Conservation (phyloP, 2,888 invertebrate genomes). For the Eupithecia abbreviata region DNA sequence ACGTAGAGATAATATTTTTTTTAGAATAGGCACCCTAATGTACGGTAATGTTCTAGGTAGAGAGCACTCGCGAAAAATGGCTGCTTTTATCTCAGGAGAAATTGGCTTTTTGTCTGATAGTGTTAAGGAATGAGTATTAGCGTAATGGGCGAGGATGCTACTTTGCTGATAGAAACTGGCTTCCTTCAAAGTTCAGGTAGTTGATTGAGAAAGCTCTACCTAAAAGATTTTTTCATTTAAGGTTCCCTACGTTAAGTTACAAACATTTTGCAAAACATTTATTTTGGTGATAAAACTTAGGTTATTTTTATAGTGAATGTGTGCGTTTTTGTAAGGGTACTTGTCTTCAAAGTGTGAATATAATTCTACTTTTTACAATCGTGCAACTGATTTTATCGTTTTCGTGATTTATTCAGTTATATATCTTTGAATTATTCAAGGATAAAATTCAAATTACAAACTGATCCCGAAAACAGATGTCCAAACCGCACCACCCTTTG, state of each 20-base stretch:
- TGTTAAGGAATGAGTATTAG: constrained; percentile 57
- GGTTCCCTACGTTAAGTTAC: background rate
- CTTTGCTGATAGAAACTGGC: constrained; percentile 43
- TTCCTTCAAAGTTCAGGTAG: constrained; percentile 33
- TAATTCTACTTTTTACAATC: constrained; percentile 1
- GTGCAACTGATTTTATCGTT: background rate
- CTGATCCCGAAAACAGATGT: constrained; percentile 58
- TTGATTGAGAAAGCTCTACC: constrained; percentile 2
- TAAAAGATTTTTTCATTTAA: background rate
- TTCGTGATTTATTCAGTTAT: constrained; percentile 18
- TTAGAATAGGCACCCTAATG: constrained; percentile 74
- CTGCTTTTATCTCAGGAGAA: constrained; percentile 65
- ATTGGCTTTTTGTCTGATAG: constrained; percentile 63
- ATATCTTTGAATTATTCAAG: constrained; percentile 27
- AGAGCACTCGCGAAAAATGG: constrained; percentile 66
- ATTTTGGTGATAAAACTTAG: background rate
- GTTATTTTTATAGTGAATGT: background rate
- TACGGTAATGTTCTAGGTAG: constrained; percentile 67
- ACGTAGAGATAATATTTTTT: constrained; percentile 64
- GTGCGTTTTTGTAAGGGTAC: background rate
- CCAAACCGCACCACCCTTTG: constrained; percentile 52
- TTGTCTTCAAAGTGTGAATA: background rate
- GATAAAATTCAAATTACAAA: constrained; percentile 52
- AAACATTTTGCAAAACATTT: background rate
- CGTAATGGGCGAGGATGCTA: constrained; percentile 41